Evolutionary conservation across 2,113 vertebrate genomes (phyloP).

Genomic region (Channa maculata): DNA sequence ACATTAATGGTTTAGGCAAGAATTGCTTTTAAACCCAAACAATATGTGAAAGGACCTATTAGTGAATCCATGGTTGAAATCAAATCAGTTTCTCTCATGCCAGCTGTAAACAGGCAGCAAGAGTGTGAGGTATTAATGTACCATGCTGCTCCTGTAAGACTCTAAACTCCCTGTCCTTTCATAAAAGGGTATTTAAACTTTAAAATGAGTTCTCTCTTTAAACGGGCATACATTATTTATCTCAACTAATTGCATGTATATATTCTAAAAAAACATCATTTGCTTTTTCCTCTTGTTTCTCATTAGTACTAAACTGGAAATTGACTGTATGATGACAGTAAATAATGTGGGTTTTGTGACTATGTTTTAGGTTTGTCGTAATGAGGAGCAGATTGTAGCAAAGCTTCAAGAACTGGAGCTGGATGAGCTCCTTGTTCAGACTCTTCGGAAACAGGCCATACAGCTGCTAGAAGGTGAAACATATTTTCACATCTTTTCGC

Average conservation of each 20-base stretch:
- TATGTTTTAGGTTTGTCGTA: slow-evolving; percentile 88
- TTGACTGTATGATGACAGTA: neutral
- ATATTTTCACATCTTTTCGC: too few species aligned
- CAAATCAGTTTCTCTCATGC: slow-evolving; percentile 8
- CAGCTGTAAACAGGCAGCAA: neutral
- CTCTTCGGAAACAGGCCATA: slow-evolving; percentile 92
- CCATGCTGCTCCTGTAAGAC: slow-evolving; percentile 11
- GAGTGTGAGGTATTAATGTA: slow-evolving; percentile 9
- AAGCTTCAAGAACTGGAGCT: slow-evolving; percentile 95
- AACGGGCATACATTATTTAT: neutral
- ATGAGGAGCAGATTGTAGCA: slow-evolving; percentile 95
- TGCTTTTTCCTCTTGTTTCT: too few species aligned
- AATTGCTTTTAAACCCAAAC: slow-evolving; percentile 22
- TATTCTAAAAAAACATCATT: neutral
- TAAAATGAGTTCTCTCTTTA: neutral
- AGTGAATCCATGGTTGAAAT: neutral
- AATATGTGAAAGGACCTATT: neutral
- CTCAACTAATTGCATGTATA: neutral
- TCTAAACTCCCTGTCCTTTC: slow-evolving; percentile 11
- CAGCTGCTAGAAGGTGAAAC: slow-evolving; percentile 92
- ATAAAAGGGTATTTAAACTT: slow-evolving; percentile 33
- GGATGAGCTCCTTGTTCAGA: slow-evolving; percentile 92
- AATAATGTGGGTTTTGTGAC: neutral
- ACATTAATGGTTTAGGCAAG: slow-evolving; percentile 26
- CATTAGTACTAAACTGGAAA: neutral